Percentiles rank a stretch among this genome's conserved stretches.
Conservation (phyloP, 2,113 vertebrate genomes). For the Gymnocephalus cernua region DNA sequence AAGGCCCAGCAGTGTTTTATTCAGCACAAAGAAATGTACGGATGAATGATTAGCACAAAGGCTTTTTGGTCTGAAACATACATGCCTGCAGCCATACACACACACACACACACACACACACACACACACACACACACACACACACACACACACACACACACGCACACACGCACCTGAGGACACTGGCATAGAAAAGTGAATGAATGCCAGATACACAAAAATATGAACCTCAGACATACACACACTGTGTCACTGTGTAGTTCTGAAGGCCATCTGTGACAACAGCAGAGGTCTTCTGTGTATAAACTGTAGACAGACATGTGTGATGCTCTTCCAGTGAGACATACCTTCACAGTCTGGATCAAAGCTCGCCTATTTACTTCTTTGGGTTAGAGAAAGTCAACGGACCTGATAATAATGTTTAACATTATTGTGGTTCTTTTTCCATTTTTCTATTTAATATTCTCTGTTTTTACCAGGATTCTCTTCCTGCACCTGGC, state of each 20-base stretch:
- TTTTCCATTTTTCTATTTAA: slow-evolving; percentile 65
- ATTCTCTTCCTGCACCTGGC: slow-evolving; percentile 48
- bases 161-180: slow-evolving; percentile 43
- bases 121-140: slow-evolving; percentile 25
- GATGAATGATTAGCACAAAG: slow-evolving; percentile 52
- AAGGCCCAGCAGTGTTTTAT: slow-evolving; percentile 59
- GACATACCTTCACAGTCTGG: slow-evolving; percentile 68
- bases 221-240: slow-evolving; percentile 36
- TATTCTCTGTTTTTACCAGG: slow-evolving; percentile 51
- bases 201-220: slow-evolving; percentile 28
- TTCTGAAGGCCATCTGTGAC: slow-evolving; percentile 69
- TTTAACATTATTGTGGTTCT: slow-evolving; percentile 67
- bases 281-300: slow-evolving; percentile 58
- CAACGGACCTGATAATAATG: slow-evolving; percentile 57
- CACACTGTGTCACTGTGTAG: slow-evolving; percentile 36
- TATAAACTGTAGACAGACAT: slow-evolving; percentile 56
- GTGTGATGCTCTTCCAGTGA: slow-evolving; percentile 61
- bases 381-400: slow-evolving; percentile 46
- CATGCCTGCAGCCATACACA: slow-evolving; percentile 23
- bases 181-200: slow-evolving; percentile 15
- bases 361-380: slow-evolving; percentile 55
- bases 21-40: slow-evolving; percentile 58
- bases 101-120: slow-evolving; percentile 24
- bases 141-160: slow-evolving; percentile 12
- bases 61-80: slow-evolving; percentile 33